Evolutionary conservation across 2,113 vertebrate species (phyloP).

Genomic region (Silurus meridionalis): DNA sequence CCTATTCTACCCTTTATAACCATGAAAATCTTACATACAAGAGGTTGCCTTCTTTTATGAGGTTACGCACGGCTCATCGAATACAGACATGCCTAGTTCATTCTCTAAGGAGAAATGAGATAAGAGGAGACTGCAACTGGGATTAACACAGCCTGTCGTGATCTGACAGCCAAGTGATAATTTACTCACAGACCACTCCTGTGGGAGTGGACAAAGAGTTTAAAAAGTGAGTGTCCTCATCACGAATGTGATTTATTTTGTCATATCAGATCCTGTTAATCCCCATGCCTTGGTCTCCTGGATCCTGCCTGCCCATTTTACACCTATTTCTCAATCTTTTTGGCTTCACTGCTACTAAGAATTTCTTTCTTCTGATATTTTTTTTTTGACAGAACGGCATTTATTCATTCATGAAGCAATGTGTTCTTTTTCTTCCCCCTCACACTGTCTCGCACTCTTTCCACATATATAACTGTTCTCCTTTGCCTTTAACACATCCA

Average conservation of each 20-base stretch:
- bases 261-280: slow-evolving; percentile 68
- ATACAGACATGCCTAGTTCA: slow-evolving; percentile 10
- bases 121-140: slow-evolving; percentile 59
- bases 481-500: slow-evolving; percentile 17
- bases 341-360: slow-evolving; percentile 24
- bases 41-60: slow-evolving; percentile 12
- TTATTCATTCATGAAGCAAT: slow-evolving; percentile 38
- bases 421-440: neutral
- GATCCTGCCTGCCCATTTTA: slow-evolving; percentile 43
- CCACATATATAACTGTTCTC: slow-evolving; percentile 2
- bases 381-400: slow-evolving; percentile 35
- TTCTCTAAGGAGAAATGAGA: slow-evolving; percentile 60
- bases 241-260: slow-evolving; percentile 71
- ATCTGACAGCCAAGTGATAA: slow-evolving; percentile 70
- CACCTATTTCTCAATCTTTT: slow-evolving; percentile 39
- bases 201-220: slow-evolving; percentile 54
- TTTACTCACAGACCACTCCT: slow-evolving; percentile 70
- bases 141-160: slow-evolving; percentile 72
- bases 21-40: slow-evolving; percentile 17
- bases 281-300: slow-evolving; percentile 55
- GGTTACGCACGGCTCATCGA: slow-evolving; percentile 16
- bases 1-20: neutral
- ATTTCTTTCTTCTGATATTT: slow-evolving; percentile 39
- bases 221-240: slow-evolving; percentile 62
- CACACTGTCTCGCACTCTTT: slow-evolving; percentile 3